These are phyloP conservation scores for Tangara arthus DNA, from an alignment of 2,797 vertebrate species.

Conservation along the genomic window DNA sequence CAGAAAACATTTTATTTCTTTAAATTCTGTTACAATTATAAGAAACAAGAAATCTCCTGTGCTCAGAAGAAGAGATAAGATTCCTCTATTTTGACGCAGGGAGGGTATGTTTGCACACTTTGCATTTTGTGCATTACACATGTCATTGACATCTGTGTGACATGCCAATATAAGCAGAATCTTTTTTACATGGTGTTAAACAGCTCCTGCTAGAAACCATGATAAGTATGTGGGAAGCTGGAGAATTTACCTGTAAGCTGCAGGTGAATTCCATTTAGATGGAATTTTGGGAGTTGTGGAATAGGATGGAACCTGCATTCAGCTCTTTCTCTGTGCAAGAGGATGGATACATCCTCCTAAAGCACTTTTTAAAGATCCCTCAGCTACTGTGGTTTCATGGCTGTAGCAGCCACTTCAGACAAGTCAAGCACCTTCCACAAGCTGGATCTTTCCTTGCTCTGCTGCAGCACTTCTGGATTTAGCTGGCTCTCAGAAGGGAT, in stretches of 20 bases:
- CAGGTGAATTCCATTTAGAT: not conserved
- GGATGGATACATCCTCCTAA: not conserved
- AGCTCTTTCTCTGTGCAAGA: not conserved
- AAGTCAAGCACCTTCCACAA: not conserved
- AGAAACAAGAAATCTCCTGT: not conserved
- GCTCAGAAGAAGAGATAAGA: not conserved
- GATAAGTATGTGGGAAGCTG: not conserved
- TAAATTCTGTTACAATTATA: not conserved
- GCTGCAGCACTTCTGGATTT: not conserved
- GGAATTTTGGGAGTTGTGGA: not conserved
- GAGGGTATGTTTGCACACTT: not conserved
- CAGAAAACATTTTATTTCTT: not conserved
- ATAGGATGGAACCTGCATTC: not conserved
- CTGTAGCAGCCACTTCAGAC: not conserved
- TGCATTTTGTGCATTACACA: not conserved
- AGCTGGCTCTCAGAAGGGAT: not conserved
- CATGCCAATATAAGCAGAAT: accelerated
- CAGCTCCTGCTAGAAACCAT: not conserved
- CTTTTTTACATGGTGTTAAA: not conserved
- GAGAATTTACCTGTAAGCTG: not conserved
- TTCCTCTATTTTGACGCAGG: not conserved
- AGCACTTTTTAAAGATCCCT: not conserved
- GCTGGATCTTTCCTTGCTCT: not conserved
- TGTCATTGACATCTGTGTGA: not conserved
- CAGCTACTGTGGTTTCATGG: not conserved